These are phyloP conservation scores for Exephanes ischioxanthus DNA, from an alignment of 2,888 invertebrate species.

Conservation along the genomic window DNA sequence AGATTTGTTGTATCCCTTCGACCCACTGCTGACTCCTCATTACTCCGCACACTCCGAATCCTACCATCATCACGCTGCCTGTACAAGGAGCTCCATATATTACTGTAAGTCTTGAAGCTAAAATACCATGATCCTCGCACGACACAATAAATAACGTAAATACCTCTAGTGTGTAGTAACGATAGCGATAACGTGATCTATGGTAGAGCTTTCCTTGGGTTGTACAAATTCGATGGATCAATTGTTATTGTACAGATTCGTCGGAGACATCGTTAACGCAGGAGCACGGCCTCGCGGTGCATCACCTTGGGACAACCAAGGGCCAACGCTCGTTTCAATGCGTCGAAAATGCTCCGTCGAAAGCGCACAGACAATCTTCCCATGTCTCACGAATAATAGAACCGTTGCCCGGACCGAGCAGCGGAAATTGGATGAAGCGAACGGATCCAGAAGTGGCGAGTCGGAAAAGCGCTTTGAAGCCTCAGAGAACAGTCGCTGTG, in stretches of 20 bases:
- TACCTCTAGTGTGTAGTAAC: neutral
- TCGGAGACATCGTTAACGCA: conserved; percentile 69
- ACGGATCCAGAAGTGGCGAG: conserved; percentile 69
- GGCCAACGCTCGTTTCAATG: conserved; percentile 64
- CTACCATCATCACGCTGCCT: conserved; percentile 84
- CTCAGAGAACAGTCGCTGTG: conserved; percentile 50
- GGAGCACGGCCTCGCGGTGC: conserved; percentile 69
- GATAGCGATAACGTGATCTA: neutral
- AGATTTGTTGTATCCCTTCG: conserved; percentile 84
- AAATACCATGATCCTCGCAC: conserved; percentile 67
- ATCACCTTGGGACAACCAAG: conserved; percentile 58
- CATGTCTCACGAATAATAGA: conserved; percentile 80
- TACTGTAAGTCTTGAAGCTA: conserved; percentile 83
- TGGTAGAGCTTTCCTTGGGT: neutral
- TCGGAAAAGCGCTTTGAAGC: conserved; percentile 57
- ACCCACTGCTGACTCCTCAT: conserved; percentile 84
- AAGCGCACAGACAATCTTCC: conserved; percentile 69
- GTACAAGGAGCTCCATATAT: conserved; percentile 83
- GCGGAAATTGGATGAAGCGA: conserved; percentile 78
- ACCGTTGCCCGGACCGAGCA: conserved; percentile 81
- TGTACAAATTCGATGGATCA: neutral
- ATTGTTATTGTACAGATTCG: conserved; percentile 67
- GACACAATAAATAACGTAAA: conserved; percentile 12
- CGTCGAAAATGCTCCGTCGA: conserved; percentile 62
- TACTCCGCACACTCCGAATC: conserved; percentile 84